Base-by-base conservation (phyloP, 2,113 vertebrate genomes). In the Salvator merianae region DNA sequence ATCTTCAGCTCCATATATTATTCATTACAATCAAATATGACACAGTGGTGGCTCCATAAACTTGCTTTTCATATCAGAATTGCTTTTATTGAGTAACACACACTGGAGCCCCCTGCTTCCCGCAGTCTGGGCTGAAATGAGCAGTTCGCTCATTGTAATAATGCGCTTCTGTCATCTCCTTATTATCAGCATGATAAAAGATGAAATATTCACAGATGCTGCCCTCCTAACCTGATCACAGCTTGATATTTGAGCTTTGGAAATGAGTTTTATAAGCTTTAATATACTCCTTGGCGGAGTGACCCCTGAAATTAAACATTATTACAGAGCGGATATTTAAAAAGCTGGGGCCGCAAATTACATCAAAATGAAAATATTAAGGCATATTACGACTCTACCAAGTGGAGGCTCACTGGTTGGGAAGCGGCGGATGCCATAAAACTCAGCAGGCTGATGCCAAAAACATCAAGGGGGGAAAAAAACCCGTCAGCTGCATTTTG, bases 241-340 rank as follows among this genome's bases (percentile, higher is more conserved):
- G 98, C 97, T 97, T 97, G 98, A 99, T 99, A 99, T 99, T 99
- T 99, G 98, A 98, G 98, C 98, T 98, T 98, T 98, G 98, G 97
- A 99, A 99, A 99, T 99, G 98, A 99, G 98, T 99, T 99, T 99
- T 99, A 99, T 99, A 97, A 98, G 98, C 98, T 98, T 99, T 99
- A 99, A 99, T 99, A 99, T 99, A 99, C 98, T 99, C 98, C 98
- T 98, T 98, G 97, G 97, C 94, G 97, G 98, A 99, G 97, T 99
- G 98, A 99, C 98, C 98, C 98, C 98, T 99, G 98, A 99, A 99
- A 99, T 99, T 99, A 99, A 99, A 99, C 99, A 99, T 99, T 99
- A 99, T 99, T 99, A 99, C 98, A 98, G 97, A 99, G 98, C 97
- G 97, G 99, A 99, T 99, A 99, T 99, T 99, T 99, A 99, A 99